Base-by-base conservation (phyloP, 92 coral and sea anemone species). In the Meandrina meandrites region DNA sequence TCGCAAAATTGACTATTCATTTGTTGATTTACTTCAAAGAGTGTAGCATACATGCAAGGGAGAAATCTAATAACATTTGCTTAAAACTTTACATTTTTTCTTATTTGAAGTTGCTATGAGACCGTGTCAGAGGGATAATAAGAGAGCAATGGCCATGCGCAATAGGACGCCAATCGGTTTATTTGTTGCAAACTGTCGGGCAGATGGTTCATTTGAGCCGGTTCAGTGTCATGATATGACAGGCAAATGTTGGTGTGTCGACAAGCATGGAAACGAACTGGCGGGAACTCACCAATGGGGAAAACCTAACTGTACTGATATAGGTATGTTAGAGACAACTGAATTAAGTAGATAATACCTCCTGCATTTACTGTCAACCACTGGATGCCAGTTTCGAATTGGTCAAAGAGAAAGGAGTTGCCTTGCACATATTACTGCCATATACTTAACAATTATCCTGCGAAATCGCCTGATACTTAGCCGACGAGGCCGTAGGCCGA, bases 241-340 rank as follows among this genome's bases (percentile, higher is more conserved):
- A 70, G 94, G 98, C 5, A 88, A 62, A 89, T 94, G 98, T 80
- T 94, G 98, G 98, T 94, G 98, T 74, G 98, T 94, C 28, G 95
- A 94, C 90, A 76, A 76, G 68, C 54, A 37, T 81, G 98, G 98
- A 14, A 92, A 87, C 86, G 93, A 90, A 88, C 69, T 90, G 72
- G 91, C 81, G 17, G 93, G 91, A 14, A 94, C 95, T 40, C 90
- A 94, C 66, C 82, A 80, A 35, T 90, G 91, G 93, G 98, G 98
- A 47, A 83, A 45, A 54, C 83, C 92, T 5, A 90, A 87, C 74
- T 92, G 95, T 57, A 81, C 89, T 17, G 66, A 30, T 9, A 15
- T 78, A 30, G 73, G 88, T 83, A 74, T 36, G 77, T 85, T 36
- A 57, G 40, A 24, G 40, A 34, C 10, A 31, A n/a, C 15, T 17